These are phyloP conservation scores for Jaculus jaculus DNA, from an alignment of 2,113 vertebrate genomes.

Conservation along the genomic window DNA sequence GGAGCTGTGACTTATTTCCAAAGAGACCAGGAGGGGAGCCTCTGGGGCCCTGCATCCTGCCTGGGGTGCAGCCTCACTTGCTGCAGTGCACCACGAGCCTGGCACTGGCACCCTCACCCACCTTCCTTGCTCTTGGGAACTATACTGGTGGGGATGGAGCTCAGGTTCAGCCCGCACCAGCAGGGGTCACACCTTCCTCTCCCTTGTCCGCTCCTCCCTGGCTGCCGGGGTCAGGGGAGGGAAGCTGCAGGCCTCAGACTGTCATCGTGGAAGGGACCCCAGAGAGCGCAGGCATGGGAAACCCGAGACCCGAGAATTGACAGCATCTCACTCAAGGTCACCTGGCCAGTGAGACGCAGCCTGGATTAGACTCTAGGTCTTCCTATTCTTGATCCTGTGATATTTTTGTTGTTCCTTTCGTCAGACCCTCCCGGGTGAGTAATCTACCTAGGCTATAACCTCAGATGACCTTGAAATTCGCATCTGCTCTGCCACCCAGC, in stretches of 20 bases:
- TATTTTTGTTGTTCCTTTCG: background rate
- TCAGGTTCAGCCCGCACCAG: background rate
- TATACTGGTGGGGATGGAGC: background rate
- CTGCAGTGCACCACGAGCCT: constrained; percentile 19
- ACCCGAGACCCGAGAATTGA: background rate
- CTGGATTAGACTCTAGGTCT: background rate
- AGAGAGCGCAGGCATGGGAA: background rate
- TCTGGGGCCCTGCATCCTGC: background rate
- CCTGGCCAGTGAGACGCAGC: background rate
- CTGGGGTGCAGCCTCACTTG: background rate
- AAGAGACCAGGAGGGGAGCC: background rate
- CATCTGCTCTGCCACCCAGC: background rate
- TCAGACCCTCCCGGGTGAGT: background rate
- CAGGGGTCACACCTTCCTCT: background rate
- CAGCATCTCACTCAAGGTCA: background rate
- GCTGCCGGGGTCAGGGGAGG: background rate
- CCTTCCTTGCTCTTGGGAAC: background rate
- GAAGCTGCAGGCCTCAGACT: background rate
- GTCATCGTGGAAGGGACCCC: background rate
- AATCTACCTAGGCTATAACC: accelerated
- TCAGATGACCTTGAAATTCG: background rate
- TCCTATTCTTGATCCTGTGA: background rate
- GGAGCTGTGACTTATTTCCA: constrained; percentile 9
- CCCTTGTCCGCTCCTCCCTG: accelerated
- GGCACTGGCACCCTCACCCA: background rate